Percentiles rank a stretch among this genome's conserved stretches.
These are phyloP conservation scores for Elachura formosa DNA, from an alignment of 2,113 vertebrate species.

Conservation along the genomic window DNA sequence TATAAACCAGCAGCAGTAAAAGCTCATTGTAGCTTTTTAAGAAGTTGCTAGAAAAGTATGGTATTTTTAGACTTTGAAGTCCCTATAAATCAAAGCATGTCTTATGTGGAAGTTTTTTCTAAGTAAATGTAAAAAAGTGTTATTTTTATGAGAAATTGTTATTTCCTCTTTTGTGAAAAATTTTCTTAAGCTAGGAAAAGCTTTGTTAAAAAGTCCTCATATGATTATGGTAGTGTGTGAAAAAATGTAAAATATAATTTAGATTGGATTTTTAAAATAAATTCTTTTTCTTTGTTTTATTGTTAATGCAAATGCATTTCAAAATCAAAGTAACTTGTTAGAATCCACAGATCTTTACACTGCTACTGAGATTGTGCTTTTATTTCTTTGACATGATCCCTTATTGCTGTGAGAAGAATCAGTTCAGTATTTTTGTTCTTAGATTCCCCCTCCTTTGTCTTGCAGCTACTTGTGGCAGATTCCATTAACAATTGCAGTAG, in stretches of 20 bases:
- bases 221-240: conserved; percentile 1
- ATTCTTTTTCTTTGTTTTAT: conserved; percentile 37
- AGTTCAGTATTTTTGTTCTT: conserved; percentile 70
- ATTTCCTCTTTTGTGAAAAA: conserved; percentile 17
- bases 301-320: conserved; percentile 45
- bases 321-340: conserved; percentile 45
- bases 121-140: neutral
- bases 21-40: neutral
- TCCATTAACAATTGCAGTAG: conserved; percentile 89
- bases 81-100: neutral
- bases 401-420: conserved; percentile 66
- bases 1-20: neutral
- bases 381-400: conserved; percentile 65
- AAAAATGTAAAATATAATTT: conserved; percentile 28
- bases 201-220: neutral
- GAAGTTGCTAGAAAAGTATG: neutral
- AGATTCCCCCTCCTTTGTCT: conserved; percentile 71
- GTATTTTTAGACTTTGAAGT: neutral
- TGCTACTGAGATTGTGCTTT: conserved; percentile 60
- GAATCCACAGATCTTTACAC: conserved; percentile 44
- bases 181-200: conserved; percentile 22
- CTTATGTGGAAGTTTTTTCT: neutral
- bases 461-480: conserved; percentile 94
- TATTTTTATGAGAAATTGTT: neutral
- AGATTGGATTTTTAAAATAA: neutral